Evolutionary conservation across 2,113 vertebrate genomes (phyloP).

Genomic region (Desmodus rotundus): DNA sequence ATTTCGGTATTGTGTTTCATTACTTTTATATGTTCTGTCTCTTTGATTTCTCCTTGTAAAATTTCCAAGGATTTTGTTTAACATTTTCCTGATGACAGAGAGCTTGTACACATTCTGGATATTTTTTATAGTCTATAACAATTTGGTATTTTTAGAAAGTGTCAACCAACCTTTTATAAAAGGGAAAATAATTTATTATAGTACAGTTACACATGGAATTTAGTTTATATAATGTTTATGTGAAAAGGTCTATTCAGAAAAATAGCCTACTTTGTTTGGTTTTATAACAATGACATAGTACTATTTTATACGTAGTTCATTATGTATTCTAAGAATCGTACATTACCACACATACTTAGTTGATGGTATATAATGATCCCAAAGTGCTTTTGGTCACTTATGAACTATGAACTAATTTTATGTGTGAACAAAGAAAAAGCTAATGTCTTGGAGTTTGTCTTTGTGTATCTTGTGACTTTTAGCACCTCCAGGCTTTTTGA

Average conservation of each 20-base stretch:
- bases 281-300: background rate
- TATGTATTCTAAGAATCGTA: background rate
- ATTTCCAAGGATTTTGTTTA: background rate
- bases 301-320: background rate
- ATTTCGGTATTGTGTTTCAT: conserved; percentile 9
- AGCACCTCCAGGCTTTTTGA: background rate
- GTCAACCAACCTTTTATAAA: background rate
- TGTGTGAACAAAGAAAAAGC: background rate
- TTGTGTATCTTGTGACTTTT: conserved; percentile 19
- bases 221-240: background rate
- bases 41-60: background rate
- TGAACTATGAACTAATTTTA: background rate
- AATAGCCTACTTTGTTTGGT: background rate
- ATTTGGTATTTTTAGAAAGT: background rate
- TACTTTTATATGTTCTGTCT: background rate
- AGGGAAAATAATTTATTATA: background rate
- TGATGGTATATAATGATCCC: background rate
- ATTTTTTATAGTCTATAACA: conserved; percentile 9
- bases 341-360: background rate
- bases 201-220: background rate
- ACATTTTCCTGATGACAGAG: background rate
- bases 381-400: background rate
- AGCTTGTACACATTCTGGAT: background rate
- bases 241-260: background rate
- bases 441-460: background rate